Evolutionary conservation across 1,140 invertebrate genomes (phyloP).

Genomic region (Anoplophora glabripennis): DNA sequence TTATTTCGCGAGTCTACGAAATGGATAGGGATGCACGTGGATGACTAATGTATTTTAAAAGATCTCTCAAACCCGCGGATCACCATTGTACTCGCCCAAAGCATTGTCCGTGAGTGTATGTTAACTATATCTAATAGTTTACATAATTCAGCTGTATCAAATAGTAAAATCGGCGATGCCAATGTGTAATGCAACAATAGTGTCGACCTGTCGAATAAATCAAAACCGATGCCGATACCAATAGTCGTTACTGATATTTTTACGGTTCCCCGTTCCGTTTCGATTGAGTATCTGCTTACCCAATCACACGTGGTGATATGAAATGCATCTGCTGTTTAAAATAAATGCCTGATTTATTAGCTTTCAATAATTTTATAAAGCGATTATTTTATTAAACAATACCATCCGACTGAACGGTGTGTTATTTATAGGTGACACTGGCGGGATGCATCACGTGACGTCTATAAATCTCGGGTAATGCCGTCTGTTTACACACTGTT

Average conservation of each 20-base stretch:
- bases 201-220: conserved; percentile 35
- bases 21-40: conserved; percentile 1
- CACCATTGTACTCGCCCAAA: conserved; percentile 4
- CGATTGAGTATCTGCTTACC: conserved; percentile 37
- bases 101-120: conserved; percentile 7
- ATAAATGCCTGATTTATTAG: conserved; percentile 43
- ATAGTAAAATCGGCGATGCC: conserved; percentile 23
- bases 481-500: conserved; percentile 14
- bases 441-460: conserved; percentile 14
- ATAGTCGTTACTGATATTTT: conserved; percentile 42
- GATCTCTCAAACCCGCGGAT: conserved; percentile 7
- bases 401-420: conserved; percentile 21
- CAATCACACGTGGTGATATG: conserved; percentile 40
- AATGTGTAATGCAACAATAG: conserved; percentile 39
- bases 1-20: conserved; percentile 30
- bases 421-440: conserved; percentile 24
- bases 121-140: conserved; percentile 11
- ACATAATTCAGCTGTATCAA: conserved; percentile 24
- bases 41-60: conserved; percentile 22
- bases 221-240: conserved; percentile 34
- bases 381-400: conserved; percentile 46
- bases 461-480: conserved; percentile 22
- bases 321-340: conserved; percentile 42
- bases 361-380: conserved; percentile 45
- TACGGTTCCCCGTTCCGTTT: conserved; percentile 32